phyloP scores from a whole-genome alignment of 2,113 vertebrate species.

The Anser cygnoides region DNA sequence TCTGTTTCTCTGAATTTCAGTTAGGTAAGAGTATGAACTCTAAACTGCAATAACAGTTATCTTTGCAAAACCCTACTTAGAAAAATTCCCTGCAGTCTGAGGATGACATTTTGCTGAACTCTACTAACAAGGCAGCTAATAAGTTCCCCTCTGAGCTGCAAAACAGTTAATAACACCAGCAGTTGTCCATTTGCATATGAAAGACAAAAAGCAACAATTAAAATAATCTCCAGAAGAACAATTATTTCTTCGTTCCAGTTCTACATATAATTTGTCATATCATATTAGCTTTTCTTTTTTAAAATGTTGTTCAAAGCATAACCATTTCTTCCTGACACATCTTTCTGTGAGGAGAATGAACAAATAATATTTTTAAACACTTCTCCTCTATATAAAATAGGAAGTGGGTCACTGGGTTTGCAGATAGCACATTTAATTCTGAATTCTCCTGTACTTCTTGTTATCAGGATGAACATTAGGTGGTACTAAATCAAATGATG shows the following conservation, averaged over 20 bases:
- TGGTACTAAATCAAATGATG: not conserved
- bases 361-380: not conserved
- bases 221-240: slow-evolving; percentile 19
- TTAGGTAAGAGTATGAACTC: not conserved
- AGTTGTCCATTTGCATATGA: slow-evolving; percentile 40
- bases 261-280: not conserved
- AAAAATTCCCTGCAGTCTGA: not conserved
- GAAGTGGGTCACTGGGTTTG: slow-evolving; percentile 42
- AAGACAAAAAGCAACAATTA: slow-evolving; percentile 7
- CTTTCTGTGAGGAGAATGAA: not conserved
- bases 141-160: not conserved
- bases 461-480: not conserved
- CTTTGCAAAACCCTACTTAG: not conserved
- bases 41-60: not conserved
- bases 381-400: slow-evolving; percentile 9
- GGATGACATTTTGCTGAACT: not conserved
- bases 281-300: not conserved
- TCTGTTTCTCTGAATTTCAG: slow-evolving; percentile 8
- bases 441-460: not conserved
- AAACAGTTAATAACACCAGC: not conserved
- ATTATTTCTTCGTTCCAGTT: not conserved
- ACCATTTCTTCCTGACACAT: not conserved
- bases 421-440: slow-evolving; percentile 26
- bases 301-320: not conserved
- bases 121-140: not conserved